Percentiles rank a stretch among this genome's conserved stretches.
Evolutionary conservation across 92 coral and sea anemone species (phyloP).

Genomic region (Zoanthus gigantus): DNA sequence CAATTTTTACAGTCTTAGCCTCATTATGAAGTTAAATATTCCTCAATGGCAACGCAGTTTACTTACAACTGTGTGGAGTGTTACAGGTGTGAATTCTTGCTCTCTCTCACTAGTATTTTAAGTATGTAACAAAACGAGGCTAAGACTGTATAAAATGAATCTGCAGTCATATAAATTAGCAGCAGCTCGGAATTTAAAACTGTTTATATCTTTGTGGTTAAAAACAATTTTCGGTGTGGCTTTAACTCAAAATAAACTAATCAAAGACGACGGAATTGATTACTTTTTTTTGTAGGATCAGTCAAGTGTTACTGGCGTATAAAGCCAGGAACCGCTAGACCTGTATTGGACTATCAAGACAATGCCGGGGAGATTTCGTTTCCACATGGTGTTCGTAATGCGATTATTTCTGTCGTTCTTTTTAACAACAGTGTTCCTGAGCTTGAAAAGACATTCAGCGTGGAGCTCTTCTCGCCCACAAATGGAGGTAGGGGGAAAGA

Average conservation of each 20-base stretch:
- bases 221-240: too few relatives aligned
- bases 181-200: too few relatives aligned
- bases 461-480: conserved; percentile 71
- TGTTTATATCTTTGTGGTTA: too few relatives aligned
- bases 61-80: too few relatives aligned
- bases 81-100: too few relatives aligned
- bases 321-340: conserved; percentile 66
- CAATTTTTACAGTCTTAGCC: too few relatives aligned
- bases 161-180: too few relatives aligned
- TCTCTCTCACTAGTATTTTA: too few relatives aligned
- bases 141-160: too few relatives aligned
- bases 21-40: too few relatives aligned
- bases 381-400: conserved; percentile 60
- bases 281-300: conserved; percentile 55
- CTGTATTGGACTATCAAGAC: conserved; percentile 67
- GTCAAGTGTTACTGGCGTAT: conserved; percentile 85
- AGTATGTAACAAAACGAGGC: too few relatives aligned
- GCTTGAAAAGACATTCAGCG: conserved; percentile 83
- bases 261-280: not conserved
- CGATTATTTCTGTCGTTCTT: conserved; percentile 61
- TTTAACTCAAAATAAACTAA: not conserved
- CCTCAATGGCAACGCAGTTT: too few relatives aligned
- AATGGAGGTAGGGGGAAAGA: conserved; percentile 73
- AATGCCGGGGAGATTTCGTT: conserved; percentile 76
- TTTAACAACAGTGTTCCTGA: conserved; percentile 79